These are phyloP conservation scores for Hylia prasina DNA, from an alignment of 2,113 vertebrate genomes.

Conservation along the genomic window DNA sequence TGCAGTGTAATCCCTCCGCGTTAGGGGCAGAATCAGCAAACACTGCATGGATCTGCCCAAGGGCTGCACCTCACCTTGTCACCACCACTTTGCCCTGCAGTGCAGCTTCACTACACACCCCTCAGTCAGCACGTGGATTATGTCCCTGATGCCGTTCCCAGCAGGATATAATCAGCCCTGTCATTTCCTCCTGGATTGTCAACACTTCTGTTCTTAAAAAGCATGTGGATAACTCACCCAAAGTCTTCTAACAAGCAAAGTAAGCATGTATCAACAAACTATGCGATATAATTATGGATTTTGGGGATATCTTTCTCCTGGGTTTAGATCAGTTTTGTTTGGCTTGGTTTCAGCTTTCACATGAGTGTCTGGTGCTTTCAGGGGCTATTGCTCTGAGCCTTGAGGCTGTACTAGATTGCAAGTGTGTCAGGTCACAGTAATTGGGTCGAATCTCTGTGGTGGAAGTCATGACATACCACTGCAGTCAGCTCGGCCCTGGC, in stretches of 20 bases:
- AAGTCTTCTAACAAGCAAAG: not conserved
- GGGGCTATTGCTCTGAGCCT: not conserved
- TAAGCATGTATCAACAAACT: not conserved
- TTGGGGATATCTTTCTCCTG: not conserved
- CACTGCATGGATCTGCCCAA: not conserved
- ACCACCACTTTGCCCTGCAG: not conserved
- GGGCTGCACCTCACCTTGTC: not conserved
- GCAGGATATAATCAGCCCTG: not conserved
- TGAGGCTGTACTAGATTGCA: not conserved
- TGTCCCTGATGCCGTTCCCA: not conserved
- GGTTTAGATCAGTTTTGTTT: not conserved
- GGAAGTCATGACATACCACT: not conserved
- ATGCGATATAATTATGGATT: not conserved
- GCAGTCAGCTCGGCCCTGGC: not conserved
- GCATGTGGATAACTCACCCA: not conserved
- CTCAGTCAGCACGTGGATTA: not conserved
- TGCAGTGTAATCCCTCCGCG: not conserved
- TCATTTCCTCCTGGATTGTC: not conserved
- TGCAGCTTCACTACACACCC: not conserved
- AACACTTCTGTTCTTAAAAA: not conserved
- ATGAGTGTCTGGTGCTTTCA: not conserved
- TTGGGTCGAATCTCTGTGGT: not conserved
- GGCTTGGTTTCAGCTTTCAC: not conserved
- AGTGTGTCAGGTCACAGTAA: constrained; percentile 33
- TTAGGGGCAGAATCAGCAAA: not conserved